Percentiles rank a stretch among this genome's conserved stretches.
phyloP scores from a whole-genome alignment of 1,140 invertebrate species.

The Lepidurus packardi region DNA sequence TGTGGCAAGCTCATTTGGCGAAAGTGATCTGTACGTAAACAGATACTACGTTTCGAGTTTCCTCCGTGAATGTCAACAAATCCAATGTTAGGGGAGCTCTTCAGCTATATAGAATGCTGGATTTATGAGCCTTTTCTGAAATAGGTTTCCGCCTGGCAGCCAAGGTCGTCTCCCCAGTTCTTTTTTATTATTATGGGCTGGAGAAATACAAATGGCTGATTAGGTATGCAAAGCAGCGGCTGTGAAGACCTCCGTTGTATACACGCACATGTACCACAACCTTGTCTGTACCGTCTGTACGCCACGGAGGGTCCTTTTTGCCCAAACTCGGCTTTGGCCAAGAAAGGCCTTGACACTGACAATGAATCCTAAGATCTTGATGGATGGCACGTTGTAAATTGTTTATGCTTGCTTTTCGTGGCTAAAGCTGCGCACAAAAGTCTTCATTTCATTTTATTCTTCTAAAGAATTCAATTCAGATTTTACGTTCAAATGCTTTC shows the following conservation, averaged over 20 bases:
- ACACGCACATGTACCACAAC: neutral
- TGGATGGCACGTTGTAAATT: neutral
- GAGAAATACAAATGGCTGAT: neutral
- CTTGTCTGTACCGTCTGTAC: neutral
- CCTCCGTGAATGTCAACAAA: neutral
- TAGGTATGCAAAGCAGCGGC: neutral
- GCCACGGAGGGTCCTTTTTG: neutral
- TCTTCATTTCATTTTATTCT: too few relatives aligned
- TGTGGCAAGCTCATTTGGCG: neutral
- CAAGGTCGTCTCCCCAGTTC: neutral
- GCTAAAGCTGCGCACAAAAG: neutral
- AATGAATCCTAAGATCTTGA: slow-evolving; percentile 2
- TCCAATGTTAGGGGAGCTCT: neutral
- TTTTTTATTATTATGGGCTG: neutral
- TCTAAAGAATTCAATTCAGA: too few relatives aligned
- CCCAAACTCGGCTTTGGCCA: neutral
- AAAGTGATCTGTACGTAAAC: neutral
- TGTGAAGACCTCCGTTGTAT: neutral
- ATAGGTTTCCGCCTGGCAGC: neutral
- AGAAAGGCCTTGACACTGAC: neutral
- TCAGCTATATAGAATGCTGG: too few relatives aligned
- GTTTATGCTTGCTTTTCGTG: neutral
- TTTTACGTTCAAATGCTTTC: too few relatives aligned
- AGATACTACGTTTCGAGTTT: neutral
- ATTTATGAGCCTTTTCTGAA: neutral